These are phyloP conservation scores for Koerneria pararmatus DNA, from an alignment of 2,888 invertebrate genomes.

Conservation along the genomic window DNA sequence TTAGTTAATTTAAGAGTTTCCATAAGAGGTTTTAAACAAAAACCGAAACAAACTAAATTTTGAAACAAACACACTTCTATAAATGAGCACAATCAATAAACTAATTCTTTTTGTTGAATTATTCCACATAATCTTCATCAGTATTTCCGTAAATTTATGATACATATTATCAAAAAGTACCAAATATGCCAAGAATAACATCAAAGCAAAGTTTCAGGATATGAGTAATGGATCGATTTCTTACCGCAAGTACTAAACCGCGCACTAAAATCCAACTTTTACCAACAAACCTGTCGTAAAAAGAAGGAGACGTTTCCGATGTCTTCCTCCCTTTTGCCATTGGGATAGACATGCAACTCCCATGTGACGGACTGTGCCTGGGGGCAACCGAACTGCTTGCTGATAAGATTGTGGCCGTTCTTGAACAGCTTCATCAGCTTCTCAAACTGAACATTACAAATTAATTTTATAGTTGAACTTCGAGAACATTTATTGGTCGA, in stretches of 20 bases:
- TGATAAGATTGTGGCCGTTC: conserved; percentile 51
- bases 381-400: conserved; percentile 47
- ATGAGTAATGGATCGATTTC: no score
- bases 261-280: no score
- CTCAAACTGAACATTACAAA: conserved; percentile 45
- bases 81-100: no score
- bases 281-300: conserved; percentile 42
- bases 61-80: no score
- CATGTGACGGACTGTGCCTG: conserved; percentile 51
- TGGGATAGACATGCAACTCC: conserved; percentile 58
- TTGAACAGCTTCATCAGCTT: conserved; percentile 54
- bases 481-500: background rate
- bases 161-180: conserved; percentile 9
- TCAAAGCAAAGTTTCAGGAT: no score
- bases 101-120: no score
- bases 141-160: background rate
- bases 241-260: no score
- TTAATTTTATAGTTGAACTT: background rate
- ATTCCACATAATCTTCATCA: no score
- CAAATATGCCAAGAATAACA: no score
- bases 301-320: conserved; percentile 54
- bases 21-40: no score
- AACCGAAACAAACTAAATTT: no score
- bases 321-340: conserved; percentile 57
- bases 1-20: no score